These are phyloP conservation scores for Trissolcus japonicus DNA, from an alignment of 2,888 invertebrate genomes.

Conservation along the genomic window DNA sequence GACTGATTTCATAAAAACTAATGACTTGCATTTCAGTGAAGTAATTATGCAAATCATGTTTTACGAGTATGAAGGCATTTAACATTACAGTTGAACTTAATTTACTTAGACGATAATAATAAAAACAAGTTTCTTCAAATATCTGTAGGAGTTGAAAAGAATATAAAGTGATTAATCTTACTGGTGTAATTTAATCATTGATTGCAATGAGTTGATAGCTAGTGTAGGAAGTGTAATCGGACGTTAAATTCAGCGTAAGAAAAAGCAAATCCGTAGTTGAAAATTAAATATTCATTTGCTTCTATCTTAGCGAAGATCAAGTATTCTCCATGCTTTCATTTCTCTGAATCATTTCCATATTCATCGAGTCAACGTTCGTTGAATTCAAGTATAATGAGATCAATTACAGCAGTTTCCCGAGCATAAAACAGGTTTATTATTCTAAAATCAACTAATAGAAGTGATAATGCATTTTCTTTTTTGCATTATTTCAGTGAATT, in stretches of 20 bases:
- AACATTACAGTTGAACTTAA: slow-evolving; percentile 6
- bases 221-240: slow-evolving; percentile 46
- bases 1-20: slow-evolving; percentile 4
- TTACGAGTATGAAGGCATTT: slow-evolving; percentile 3
- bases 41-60: slow-evolving; percentile 8
- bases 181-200: slow-evolving; percentile 19
- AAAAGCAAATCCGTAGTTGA: slow-evolving; percentile 43
- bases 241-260: slow-evolving; percentile 30
- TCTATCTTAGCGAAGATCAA: slow-evolving; percentile 54
- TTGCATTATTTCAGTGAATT: slow-evolving; percentile 48
- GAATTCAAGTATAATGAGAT: slow-evolving; percentile 56
- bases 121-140: neutral
- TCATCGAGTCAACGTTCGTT: slow-evolving; percentile 49
- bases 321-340: slow-evolving; percentile 53
- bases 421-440: slow-evolving; percentile 56
- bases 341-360: slow-evolving; percentile 54
- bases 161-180: slow-evolving; percentile 24
- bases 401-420: slow-evolving; percentile 56
- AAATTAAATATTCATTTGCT: slow-evolving; percentile 53
- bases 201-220: slow-evolving; percentile 25
- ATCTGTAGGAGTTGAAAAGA: neutral
- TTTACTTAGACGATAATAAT: slow-evolving; percentile 7
- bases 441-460: slow-evolving; percentile 52
- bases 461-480: slow-evolving; percentile 58
- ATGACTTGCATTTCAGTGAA: neutral